Evolutionary conservation across 2,797 vertebrate genomes (phyloP), one percentile per base, ranked within the genome.

Genomic region (Crypturellus tataupa): DNA sequence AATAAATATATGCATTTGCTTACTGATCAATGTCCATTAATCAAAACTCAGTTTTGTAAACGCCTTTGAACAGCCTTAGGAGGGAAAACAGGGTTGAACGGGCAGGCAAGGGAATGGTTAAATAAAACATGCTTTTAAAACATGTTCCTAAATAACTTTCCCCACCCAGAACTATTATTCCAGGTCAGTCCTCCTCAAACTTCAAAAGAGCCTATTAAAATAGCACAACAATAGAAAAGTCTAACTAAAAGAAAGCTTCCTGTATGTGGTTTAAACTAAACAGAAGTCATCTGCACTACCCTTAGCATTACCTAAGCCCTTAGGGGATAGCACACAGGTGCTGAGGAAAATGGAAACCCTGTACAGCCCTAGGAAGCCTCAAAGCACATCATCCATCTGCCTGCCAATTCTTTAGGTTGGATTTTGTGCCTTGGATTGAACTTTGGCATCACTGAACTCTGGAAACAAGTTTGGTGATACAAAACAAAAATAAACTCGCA

Each of bases 191-290:
- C 90, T 87, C 96, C 92, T 84, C 84, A 97, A 95, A 95, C 94
- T 97, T 98, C 96, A 97, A 97, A 98, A 96, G 94, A 89, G 47
- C 64, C 95, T 90, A 94, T 93, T 96, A 75, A 97, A 96, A 92
- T 16, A 95, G 86, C 62, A 76, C 62, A 97, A 97, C 96, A 97
- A 96, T 96, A 95, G 93, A 97, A 93, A 95, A 72, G 87, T 12
- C 35, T 40, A 84, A 64, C 92, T 96, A 91, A 96, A 97, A 97
- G 94, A 94, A 97, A 96, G 94, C 85, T 95, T 95, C 96, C 96
- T 96, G 93, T 96, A 68, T 85, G 80, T 0, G 87, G 94, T 94
- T 95, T 95, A 93, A 93, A 93, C 88, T 94, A 95, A 96, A 95
- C 85, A 94, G 68, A 64, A 96, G 56, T 85, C 89, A 71, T 96